These are phyloP conservation scores for Drosophila santomea DNA, from an alignment of 1,140 invertebrate species.

Conservation along the genomic window DNA sequence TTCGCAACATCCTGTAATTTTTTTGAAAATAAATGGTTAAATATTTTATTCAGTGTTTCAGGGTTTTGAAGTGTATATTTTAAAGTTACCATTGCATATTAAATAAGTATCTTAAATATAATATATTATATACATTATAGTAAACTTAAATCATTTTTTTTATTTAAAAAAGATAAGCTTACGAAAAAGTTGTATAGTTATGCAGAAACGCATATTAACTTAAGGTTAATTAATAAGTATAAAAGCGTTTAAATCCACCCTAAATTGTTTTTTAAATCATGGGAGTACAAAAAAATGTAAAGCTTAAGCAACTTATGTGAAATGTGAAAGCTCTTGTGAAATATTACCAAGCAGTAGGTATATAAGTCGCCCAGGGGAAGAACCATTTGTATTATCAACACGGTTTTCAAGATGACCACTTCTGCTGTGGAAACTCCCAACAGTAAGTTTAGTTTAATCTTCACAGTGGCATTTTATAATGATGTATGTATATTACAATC, in stretches of 20 bases:
- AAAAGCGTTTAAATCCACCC: too few relatives aligned
- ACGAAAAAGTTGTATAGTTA: not conserved
- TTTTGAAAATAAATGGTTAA: slow-evolving; percentile 16
- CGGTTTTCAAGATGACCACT: slow-evolving; percentile 5
- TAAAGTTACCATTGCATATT: not conserved
- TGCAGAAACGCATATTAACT: too few relatives aligned
- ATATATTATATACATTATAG: not conserved
- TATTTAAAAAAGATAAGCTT: not conserved
- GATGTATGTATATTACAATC: too few relatives aligned
- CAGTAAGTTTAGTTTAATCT: not conserved
- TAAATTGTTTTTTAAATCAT: too few relatives aligned
- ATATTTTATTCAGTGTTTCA: not conserved
- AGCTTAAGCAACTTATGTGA: not conserved
- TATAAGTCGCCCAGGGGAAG: slow-evolving; percentile 3
- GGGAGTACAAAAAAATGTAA: not conserved
- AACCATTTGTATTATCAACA: not conserved
- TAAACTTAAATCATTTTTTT: not conserved
- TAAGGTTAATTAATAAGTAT: too few relatives aligned
- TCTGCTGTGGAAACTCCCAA: slow-evolving; percentile 12
- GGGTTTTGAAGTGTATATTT: not conserved
- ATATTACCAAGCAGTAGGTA: not conserved
- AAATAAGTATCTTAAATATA: not conserved
- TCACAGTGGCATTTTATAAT: too few relatives aligned
- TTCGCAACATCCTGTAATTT: slow-evolving; percentile 10
- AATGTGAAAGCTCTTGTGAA: slow-evolving; percentile 18